Evolutionary conservation across 2,888 invertebrate species (phyloP).

Genomic region (Drosophila greeni): DNA sequence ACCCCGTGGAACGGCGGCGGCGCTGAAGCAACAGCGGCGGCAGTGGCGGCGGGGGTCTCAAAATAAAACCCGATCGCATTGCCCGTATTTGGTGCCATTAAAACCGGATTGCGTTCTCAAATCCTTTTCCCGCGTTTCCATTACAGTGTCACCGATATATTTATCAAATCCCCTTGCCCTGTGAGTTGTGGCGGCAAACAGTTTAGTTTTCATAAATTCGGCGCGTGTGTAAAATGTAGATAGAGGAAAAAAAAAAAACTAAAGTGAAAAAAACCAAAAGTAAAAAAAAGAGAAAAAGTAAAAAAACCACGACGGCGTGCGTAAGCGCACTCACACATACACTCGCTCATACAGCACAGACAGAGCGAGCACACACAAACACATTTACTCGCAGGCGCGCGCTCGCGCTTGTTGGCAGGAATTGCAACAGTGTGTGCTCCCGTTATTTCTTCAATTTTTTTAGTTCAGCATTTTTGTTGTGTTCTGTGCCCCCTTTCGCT

Average conservation of each 20-base stretch:
- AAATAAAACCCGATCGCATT: constrained; percentile 36
- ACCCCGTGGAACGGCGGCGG: constrained; percentile 45
- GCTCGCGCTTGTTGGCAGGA: constrained; percentile 18
- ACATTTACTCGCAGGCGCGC: constrained; percentile 17
- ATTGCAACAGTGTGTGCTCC: constrained; percentile 59
- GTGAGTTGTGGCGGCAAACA: constrained; percentile 21
- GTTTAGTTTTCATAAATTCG: constrained; percentile 13
- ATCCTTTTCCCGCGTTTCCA: constrained; percentile 20
- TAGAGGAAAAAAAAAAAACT: neutral
- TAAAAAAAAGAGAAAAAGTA: neutral
- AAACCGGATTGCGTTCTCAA: constrained; percentile 13
- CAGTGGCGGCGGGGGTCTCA: constrained; percentile 56
- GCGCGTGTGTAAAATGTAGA: constrained; percentile 23
- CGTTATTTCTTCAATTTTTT: constrained; percentile 34
- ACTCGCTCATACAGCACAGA: constrained; percentile 18
- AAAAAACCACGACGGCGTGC: constrained; percentile 28
- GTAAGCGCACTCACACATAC: constrained; percentile 25
- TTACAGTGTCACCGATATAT: constrained; percentile 1
- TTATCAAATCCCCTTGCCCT: neutral
- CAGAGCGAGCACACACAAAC: constrained; percentile 16
- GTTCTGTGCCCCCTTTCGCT: constrained; percentile 38
- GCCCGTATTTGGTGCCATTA: constrained; percentile 28
- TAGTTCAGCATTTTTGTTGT: constrained; percentile 21
- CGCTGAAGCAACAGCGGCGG: constrained; percentile 51
- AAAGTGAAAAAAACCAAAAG: constrained; percentile 8